Evolutionary conservation across 1,140 invertebrate species (phyloP).

Genomic region (Dendroctonus valens): DNA sequence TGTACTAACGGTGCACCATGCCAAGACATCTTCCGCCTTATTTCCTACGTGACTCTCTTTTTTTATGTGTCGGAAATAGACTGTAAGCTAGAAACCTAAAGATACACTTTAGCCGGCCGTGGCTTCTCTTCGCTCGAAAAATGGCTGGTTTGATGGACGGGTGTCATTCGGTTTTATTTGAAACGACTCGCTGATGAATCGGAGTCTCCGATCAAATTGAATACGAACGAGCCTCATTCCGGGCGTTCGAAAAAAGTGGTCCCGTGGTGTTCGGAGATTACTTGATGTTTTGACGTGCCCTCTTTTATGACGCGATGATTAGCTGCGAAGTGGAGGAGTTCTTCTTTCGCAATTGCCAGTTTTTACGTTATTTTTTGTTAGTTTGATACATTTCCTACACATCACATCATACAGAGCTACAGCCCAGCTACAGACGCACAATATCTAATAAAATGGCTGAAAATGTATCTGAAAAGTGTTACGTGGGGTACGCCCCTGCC

Average conservation of each 20-base stretch:
- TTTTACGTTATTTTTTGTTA: too few species aligned
- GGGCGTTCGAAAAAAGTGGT: background rate
- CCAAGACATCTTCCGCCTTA: conserved; percentile 24
- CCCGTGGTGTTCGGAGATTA: background rate
- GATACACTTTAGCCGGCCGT: conserved; percentile 13
- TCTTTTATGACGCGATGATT: background rate
- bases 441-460: too few species aligned
- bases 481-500: too few species aligned
- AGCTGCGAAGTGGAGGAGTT: too few species aligned
- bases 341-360: too few species aligned
- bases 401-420: too few species aligned
- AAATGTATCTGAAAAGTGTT: too few species aligned
- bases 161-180: too few species aligned
- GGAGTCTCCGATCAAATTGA: conserved; percentile 1
- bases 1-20: conserved; percentile 25
- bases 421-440: too few species aligned
- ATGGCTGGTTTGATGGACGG: too few species aligned
- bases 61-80: conserved; percentile 22
- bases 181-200: conserved; percentile 4
- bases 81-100: conserved; percentile 18
- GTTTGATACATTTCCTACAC: too few species aligned
- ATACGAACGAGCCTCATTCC: background rate
- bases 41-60: conserved; percentile 22
- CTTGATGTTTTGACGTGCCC: background rate
- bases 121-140: background rate